Percentiles rank a stretch among this genome's conserved stretches.
These are phyloP conservation scores for Ceuthmochares aereus DNA, from an alignment of 2,113 vertebrate species.

Conservation along the genomic window DNA sequence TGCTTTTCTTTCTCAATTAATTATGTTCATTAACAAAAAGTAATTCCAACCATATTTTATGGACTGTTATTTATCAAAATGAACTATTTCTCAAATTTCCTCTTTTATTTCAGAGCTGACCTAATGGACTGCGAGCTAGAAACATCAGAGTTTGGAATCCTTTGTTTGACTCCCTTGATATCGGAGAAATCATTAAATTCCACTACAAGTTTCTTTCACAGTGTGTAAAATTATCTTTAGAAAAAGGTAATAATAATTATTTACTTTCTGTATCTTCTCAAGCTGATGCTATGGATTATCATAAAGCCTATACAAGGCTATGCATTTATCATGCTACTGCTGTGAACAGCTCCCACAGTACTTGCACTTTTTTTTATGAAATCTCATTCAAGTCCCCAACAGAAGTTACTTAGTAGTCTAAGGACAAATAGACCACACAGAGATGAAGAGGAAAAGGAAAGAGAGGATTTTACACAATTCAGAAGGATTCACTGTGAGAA, in stretches of 20 bases:
- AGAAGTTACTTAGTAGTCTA: neutral
- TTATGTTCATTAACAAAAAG: neutral
- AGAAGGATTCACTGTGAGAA: neutral
- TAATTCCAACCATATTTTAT: neutral
- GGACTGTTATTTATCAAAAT: neutral
- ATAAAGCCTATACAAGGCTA: neutral
- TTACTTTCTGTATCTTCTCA: neutral
- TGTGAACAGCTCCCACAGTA: neutral
- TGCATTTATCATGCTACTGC: neutral
- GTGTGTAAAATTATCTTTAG: neutral
- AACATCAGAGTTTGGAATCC: neutral
- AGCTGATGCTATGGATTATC: neutral
- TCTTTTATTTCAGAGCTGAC: neutral
- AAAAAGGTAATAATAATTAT: neutral
- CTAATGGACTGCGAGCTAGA: neutral
- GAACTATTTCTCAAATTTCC: neutral
- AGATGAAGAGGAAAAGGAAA: neutral
- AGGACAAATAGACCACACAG: neutral
- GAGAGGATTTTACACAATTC: neutral
- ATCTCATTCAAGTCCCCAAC: neutral
- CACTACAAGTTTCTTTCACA: neutral
- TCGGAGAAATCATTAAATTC: neutral
- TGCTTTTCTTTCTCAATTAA: neutral
- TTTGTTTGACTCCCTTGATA: neutral
- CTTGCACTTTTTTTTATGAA: slow-evolving; percentile 1